phyloP scores from a whole-genome alignment of 2,113 vertebrate species.

The Neopipo cinnamomea region DNA sequence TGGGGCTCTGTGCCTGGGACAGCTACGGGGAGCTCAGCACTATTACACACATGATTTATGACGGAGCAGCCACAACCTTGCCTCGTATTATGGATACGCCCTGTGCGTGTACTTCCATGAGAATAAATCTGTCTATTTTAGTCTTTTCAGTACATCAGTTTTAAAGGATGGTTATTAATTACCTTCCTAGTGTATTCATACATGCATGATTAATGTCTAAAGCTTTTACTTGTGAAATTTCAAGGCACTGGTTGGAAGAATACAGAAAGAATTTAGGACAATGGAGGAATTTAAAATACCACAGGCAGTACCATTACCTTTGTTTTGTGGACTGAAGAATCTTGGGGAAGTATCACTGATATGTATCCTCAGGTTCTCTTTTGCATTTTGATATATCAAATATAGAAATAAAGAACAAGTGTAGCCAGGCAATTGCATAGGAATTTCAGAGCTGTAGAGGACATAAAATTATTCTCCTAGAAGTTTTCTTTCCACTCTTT shows the following conservation, averaged over 20 bases:
- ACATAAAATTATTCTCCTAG: neutral
- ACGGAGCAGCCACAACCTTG: neutral
- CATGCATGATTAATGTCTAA: neutral
- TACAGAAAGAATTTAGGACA: neutral
- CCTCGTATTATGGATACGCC: neutral
- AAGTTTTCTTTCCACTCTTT: neutral
- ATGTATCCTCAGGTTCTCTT: neutral
- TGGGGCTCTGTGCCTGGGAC: neutral
- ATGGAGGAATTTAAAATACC: neutral
- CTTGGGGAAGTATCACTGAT: neutral
- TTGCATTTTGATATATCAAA: neutral
- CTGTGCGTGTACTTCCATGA: neutral
- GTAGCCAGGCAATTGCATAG: neutral
- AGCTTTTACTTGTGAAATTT: constrained; percentile 11
- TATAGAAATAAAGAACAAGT: neutral
- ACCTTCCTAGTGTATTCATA: neutral
- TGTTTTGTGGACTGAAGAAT: neutral
- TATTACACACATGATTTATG: neutral
- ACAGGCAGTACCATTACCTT: neutral
- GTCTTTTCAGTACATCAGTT: neutral
- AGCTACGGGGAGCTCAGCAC: neutral
- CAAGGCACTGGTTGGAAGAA: neutral
- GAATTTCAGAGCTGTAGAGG: neutral
- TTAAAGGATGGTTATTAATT: constrained; percentile 35
- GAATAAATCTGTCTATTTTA: constrained; percentile 9